phyloP scores from a whole-genome alignment of 2,113 vertebrate species.

The Hemiprocne comata region DNA sequence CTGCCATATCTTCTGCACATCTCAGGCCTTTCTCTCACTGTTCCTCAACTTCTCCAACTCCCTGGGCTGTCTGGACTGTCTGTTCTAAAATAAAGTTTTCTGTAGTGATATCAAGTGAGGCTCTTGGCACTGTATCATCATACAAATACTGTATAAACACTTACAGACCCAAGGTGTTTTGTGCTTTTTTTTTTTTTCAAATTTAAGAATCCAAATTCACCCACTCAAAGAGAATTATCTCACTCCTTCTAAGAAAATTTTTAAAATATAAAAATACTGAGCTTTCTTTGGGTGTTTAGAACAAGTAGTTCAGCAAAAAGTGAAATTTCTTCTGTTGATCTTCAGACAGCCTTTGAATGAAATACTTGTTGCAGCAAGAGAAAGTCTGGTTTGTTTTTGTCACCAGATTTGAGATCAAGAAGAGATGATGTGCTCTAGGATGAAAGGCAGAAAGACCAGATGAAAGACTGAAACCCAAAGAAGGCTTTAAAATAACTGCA shows the following conservation, averaged over 20 bases:
- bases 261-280: not conserved
- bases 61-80: not conserved
- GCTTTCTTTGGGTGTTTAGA: not conserved
- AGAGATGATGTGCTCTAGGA: not conserved
- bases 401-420: slow-evolving; percentile 13
- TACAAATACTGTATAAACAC: not conserved
- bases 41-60: not conserved
- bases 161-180: not conserved
- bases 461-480: not conserved
- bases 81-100: not conserved
- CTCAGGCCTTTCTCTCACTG: not conserved
- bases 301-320: not conserved
- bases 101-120: not conserved
- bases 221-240: not conserved
- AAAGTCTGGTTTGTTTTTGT: not conserved
- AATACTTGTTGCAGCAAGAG: not conserved
- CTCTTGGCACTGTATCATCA: not conserved
- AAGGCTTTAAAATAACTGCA: not conserved
- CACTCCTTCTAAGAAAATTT: not conserved
- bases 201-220: not conserved
- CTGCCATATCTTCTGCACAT: not conserved
- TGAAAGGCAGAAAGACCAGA: not conserved
- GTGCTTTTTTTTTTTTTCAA: not conserved
- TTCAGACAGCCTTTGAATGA: slow-evolving; percentile 32
- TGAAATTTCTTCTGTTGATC: not conserved